phyloP scores from a whole-genome alignment of 2,888 invertebrate genomes.

The Pteria penguin region DNA sequence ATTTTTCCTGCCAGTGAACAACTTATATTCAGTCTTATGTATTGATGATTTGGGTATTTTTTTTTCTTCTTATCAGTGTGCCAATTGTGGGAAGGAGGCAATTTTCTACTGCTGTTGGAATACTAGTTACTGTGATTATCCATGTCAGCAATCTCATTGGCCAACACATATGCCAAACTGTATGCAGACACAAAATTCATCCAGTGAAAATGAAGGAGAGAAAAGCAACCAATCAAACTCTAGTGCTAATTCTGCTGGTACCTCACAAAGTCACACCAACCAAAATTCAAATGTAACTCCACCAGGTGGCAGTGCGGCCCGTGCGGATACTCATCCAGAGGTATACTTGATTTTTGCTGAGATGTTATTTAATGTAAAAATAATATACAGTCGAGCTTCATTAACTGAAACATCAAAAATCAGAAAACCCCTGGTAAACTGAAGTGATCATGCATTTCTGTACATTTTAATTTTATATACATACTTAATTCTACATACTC shows the following conservation, averaged over 20 bases:
- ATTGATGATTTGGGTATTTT: too few species aligned
- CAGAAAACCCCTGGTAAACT: too few species aligned
- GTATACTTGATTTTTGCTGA: too few species aligned
- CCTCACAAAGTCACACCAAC: not conserved
- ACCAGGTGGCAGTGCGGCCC: not conserved
- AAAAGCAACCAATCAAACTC: constrained; percentile 39
- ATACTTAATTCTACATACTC: too few species aligned
- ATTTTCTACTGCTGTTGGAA: constrained; percentile 98
- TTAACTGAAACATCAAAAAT: too few species aligned
- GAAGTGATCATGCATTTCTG: too few species aligned
- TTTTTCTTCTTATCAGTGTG: constrained; percentile 85
- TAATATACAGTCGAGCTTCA: too few species aligned
- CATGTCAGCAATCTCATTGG: constrained; percentile 94
- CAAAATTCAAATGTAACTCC: not conserved
- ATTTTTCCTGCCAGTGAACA: too few species aligned
- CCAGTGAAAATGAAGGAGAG: constrained; percentile 39
- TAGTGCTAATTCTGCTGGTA: not conserved
- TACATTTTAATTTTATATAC: too few species aligned
- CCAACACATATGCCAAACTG: constrained; percentile 86
- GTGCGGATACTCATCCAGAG: too few species aligned
- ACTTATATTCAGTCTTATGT: too few species aligned
- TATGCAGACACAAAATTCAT: constrained; percentile 79
- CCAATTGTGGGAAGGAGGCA: constrained; percentile 91
- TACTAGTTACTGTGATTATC: constrained; percentile 94
- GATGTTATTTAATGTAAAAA: too few species aligned